Percentiles rank a stretch among this genome's conserved stretches.
Evolutionary conservation across 2,113 vertebrate species (phyloP).

Genomic region (Tautogolabrus adspersus): DNA sequence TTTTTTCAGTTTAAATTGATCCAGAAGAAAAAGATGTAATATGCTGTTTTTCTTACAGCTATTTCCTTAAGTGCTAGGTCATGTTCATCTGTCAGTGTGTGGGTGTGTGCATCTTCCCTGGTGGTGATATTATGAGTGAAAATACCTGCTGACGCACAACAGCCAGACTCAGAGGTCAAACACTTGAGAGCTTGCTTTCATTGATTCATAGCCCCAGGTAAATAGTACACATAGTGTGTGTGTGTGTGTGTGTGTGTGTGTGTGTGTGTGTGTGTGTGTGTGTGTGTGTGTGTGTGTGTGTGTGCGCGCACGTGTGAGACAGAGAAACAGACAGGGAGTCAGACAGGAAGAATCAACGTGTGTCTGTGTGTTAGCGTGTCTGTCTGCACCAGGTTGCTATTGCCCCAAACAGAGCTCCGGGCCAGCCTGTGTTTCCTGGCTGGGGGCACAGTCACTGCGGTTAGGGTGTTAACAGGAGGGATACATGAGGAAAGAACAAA

Average conservation of each 20-base stretch:
- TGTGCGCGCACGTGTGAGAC: background rate
- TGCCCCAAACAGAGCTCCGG: conserved; percentile 73
- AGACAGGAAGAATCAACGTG: conserved; percentile 38
- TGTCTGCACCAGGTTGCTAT: conserved; percentile 61
- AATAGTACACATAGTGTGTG: conserved; percentile 36
- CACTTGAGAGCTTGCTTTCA: conserved; percentile 67
- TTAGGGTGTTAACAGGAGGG: conserved; percentile 64
- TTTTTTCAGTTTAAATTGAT: background rate
- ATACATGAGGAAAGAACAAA: conserved; percentile 64
- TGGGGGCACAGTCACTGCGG: conserved; percentile 50
- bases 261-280: conserved; percentile 2
- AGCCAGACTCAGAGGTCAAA: conserved; percentile 74
- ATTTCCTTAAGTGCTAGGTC: conserved; percentile 47
- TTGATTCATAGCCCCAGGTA: conserved; percentile 76
- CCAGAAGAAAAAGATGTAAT: background rate
- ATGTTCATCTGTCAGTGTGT: conserved; percentile 56
- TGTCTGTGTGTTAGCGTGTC: conserved; percentile 59
- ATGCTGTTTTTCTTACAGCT: background rate
- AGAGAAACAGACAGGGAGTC: conserved; percentile 37
- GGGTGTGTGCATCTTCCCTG: conserved; percentile 46
- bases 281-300: conserved; percentile 12
- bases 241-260: conserved; percentile 14
- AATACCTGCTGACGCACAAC: conserved; percentile 78
- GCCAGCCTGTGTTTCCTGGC: conserved; percentile 71
- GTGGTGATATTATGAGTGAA: conserved; percentile 79